Evolutionary conservation across 2,113 vertebrate genomes (phyloP).

Genomic region (human (Homo sapiens)): GRCh38 chr9:8462501-8463000

Average conservation of each 20-base stretch:
- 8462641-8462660: not conserved
- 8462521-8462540: not conserved
- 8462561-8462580: not conserved
- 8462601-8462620: not conserved
- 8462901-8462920: not conserved
- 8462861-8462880: not conserved
- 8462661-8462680: not conserved
- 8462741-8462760: too few species aligned
- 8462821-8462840: not conserved
- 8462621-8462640: not conserved
- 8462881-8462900: not conserved
- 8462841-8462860: not conserved
- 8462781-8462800: not conserved
- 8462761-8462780: not conserved
- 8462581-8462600: not conserved
- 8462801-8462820: not conserved
- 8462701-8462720: not conserved
- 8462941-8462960: not conserved
- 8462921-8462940: not conserved
- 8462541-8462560: not conserved
- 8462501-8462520: not conserved
- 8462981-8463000: not conserved
- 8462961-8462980: not conserved
- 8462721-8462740: not conserved
- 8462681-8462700: not conserved